Evolutionary conservation across 2,797 vertebrate genomes (phyloP).

Genomic region (Rhadinocentrus ornatus): DNA sequence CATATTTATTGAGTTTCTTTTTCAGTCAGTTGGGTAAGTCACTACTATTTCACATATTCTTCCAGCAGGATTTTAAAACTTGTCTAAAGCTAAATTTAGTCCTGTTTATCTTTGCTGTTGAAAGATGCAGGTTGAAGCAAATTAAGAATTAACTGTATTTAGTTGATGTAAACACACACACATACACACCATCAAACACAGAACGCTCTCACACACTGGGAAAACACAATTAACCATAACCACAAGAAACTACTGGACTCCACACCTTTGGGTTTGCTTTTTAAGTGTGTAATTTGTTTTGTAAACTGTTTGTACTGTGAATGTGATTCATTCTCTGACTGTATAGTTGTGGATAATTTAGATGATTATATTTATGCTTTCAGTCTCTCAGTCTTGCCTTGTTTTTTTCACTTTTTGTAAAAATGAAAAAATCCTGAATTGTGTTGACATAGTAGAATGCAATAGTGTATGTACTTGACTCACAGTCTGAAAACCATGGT

Average conservation of each 20-base stretch:
- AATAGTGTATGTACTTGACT: slow-evolving; percentile 81
- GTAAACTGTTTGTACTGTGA: slow-evolving; percentile 86
- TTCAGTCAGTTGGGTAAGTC: slow-evolving; percentile 46
- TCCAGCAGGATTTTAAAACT: slow-evolving; percentile 53
- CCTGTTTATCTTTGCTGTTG: slow-evolving; percentile 66
- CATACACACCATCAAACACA: slow-evolving; percentile 43
- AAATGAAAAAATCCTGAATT: slow-evolving; percentile 58
- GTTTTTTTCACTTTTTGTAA: slow-evolving; percentile 46
- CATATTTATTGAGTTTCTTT: slow-evolving; percentile 56
- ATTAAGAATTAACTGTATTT: slow-evolving; percentile 34
- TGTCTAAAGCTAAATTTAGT: slow-evolving; percentile 60
- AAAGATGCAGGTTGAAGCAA: slow-evolving; percentile 46
- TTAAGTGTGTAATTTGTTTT: slow-evolving; percentile 65
- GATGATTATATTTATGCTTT: slow-evolving; percentile 86
- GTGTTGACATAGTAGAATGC: slow-evolving; percentile 78
- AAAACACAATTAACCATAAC: slow-evolving; percentile 67
- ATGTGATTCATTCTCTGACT: slow-evolving; percentile 81
- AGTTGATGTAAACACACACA: slow-evolving; percentile 13
- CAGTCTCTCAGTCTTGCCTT: slow-evolving; percentile 65
- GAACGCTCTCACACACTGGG: slow-evolving; percentile 70
- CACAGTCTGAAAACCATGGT: slow-evolving; percentile 84
- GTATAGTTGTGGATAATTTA: slow-evolving; percentile 88
- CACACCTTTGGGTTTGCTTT: slow-evolving; percentile 65
- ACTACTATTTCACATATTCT: slow-evolving; percentile 58
- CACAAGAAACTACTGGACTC: slow-evolving; percentile 84